Evolutionary conservation across 2,888 invertebrate species (phyloP), one percentile per base, ranked within the genome.

Genomic region (Chironomus tentans): DNA sequence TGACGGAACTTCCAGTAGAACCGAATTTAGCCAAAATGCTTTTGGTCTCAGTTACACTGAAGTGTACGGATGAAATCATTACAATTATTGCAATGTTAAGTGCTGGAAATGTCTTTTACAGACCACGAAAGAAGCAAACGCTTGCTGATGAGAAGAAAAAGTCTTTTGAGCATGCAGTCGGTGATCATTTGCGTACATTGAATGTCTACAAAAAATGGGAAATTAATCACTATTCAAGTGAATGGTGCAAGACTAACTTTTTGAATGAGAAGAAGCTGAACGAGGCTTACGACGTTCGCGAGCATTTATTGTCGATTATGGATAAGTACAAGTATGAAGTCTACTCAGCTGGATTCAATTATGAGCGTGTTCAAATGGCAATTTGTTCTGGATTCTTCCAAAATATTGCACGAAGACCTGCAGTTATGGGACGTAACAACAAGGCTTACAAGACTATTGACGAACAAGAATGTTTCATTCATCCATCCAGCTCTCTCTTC

Each of bases 181-280:
- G 99, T 0, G 99, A 99, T 84, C 99, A 99, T 84, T 85, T 99
- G 61, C 99, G 99, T 0, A 85, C 99, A 24, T 84, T 99, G 13
- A 96, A 98, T 0, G 99, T 99, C 4, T 99, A 97, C 83, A 99
- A 99, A 82, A 97, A 98, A 71, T 99, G 99, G 99, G 93, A 96
- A 81, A 98, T 98, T 82, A 98, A 98, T 82, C 98, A 98, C 85
- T 98, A 98, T 84, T 97, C 97, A 0, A 97, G 96, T 82, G 96
- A 97, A 0, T 99, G 99, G 99, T 99, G 99, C 83, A 98, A 97
- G 81, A 98, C 99, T 82, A 99, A 99, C 86, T 99, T 98, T 82
- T 96, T 99, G 3, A 98, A 99, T 85, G 95, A 97, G 47, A 86
- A 98, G 21, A 98, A 98, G 0, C 85, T 99, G 77, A 99, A 99